Evolutionary conservation across 2,797 vertebrate genomes (phyloP).

Genomic region (Astyanax mexicanus): DNA sequence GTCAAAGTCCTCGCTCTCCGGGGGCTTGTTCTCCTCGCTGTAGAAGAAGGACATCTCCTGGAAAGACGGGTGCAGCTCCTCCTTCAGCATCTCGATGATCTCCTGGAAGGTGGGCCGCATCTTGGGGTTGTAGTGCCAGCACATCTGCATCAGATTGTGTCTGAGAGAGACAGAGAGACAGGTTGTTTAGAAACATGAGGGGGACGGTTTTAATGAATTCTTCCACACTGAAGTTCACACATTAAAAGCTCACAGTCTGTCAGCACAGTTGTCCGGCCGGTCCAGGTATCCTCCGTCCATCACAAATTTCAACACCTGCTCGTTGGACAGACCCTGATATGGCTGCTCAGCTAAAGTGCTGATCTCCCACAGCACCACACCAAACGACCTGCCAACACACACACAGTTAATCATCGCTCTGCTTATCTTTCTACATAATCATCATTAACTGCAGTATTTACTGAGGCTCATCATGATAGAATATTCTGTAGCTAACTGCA

Average conservation of each 20-base stretch:
- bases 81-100: conserved; percentile 93
- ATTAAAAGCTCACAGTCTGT: conserved; percentile 90
- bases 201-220: no score
- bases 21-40: conserved; percentile 96
- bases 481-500: no score
- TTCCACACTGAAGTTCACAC: no score
- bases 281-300: conserved; percentile 96
- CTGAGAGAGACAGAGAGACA: conserved; percentile 66
- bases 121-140: conserved; percentile 98
- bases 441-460: no score
- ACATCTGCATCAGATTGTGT: conserved; percentile 95
- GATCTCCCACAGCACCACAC: conserved; percentile 97
- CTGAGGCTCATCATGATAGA: no score
- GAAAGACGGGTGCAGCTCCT: conserved; percentile 91
- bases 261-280: conserved; percentile 91
- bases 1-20: conserved; percentile 91
- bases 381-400: conserved; percentile 97
- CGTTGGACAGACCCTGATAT: conserved; percentile 96
- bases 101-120: conserved; percentile 94
- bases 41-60: conserved; percentile 95
- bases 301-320: conserved; percentile 97
- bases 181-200: no score
- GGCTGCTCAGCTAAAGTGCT: conserved; percentile 96
- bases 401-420: no score
- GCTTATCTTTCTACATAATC: no score